These are phyloP conservation scores for Tetrapedia diversipes DNA, from an alignment of 2,888 invertebrate genomes.

Conservation along the genomic window DNA sequence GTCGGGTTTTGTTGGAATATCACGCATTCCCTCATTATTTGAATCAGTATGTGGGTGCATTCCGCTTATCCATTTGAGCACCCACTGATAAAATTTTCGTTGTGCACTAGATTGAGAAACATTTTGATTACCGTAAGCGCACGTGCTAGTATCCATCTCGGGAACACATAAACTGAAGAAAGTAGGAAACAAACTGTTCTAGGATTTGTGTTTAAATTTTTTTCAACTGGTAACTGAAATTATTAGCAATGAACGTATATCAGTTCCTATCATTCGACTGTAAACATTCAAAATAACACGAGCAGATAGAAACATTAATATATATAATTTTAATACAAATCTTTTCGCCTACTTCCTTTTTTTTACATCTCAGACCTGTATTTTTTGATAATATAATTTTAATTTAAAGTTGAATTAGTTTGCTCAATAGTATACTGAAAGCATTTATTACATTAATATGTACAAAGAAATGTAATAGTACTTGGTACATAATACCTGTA, in stretches of 20 bases:
- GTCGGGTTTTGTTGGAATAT: slow-evolving; percentile 67
- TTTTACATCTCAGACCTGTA: neutral
- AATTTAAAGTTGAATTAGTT: neutral
- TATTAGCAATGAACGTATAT: slow-evolving; percentile 4
- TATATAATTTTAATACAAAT: neutral
- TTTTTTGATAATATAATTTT: neutral
- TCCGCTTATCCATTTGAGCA: slow-evolving; percentile 71
- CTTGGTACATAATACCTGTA: neutral
- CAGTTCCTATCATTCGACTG: neutral
- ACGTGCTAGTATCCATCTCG: slow-evolving; percentile 41
- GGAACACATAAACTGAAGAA: slow-evolving; percentile 19
- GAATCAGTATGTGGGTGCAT: slow-evolving; percentile 36
- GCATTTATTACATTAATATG: neutral
- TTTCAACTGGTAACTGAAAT: slow-evolving; percentile 20
- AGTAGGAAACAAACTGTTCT: neutral
- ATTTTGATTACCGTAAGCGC: slow-evolving; percentile 17
- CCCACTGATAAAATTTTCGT: slow-evolving; percentile 73
- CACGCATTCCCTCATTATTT: slow-evolving; percentile 42
- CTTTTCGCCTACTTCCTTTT: neutral
- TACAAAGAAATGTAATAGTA: neutral
- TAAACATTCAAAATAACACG: slow-evolving; percentile 9
- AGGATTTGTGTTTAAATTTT: slow-evolving; percentile 26
- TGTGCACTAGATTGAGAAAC: slow-evolving; percentile 45
- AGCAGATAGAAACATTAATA: neutral
- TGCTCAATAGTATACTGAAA: neutral